Base-by-base conservation (phyloP, 2,888 invertebrate species). In the Mesochorus sp. region DNA sequence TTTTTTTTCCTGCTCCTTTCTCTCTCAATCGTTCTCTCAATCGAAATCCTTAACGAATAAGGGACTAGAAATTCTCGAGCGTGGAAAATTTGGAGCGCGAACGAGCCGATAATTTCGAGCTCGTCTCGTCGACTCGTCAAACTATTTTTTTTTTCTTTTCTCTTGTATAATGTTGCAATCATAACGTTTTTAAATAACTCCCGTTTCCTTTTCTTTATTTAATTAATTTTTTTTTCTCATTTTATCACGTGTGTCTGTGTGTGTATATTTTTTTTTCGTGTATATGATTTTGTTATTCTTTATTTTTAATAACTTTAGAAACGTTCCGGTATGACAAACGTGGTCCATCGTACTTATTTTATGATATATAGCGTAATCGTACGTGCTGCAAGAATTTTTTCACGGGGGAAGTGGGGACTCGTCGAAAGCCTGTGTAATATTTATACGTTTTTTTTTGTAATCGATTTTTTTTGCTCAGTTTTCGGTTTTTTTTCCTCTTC, bases 291-390 rank as follows among this genome's bases (percentile, higher is more conserved):
- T 53, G 17, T n/a, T n/a, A n/a, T n/a, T n/a, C n/a, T n/a, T 47
- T 57, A 39, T 37, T 31, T 71, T 73, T 67, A 61, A 61, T 79
- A 79, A 83, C 81, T 83, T 84, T 82, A 87, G 80, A 86, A 86
- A 87, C 70, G 78, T 84, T 85, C 84, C 75, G 81, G 82, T 88
- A 86, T 87, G 87, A 87, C 84, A 88, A 89, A 88, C 85, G 79
- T 88, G 88, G 88, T 89, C 89, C 89, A 87, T 88, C 83, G 85
- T 85, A 83, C 85, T 81, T 82, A 80, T 61, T 64, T 68, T 64
- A 70, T 70, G 34, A 57, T 61, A 70, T 70, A 70, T 78, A 80
- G 72, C 78, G 76, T 73, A 74, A 76, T 71, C 62, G 78, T 78
- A 79, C 49, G 47, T 76, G 72, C 76, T 80, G 72, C 44, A 2